Evolutionary conservation across 2,797 vertebrate species (phyloP).

Genomic region (Pantherophis alleghaniensis): DNA sequence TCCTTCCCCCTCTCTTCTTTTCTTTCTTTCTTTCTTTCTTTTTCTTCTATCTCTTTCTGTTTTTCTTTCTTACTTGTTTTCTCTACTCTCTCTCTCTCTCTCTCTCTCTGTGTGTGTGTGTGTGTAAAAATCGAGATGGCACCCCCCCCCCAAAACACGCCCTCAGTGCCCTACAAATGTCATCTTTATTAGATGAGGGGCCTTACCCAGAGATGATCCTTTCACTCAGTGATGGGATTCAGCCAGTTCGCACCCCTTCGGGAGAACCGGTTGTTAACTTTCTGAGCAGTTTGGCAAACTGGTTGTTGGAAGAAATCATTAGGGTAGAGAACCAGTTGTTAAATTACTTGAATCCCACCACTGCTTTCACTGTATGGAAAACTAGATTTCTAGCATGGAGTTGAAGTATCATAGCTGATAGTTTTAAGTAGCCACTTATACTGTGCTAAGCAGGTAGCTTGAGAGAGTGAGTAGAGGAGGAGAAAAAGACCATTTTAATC

Average conservation of each 20-base stretch:
- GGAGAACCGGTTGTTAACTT: no score
- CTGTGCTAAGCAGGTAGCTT: neutral
- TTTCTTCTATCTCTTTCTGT: no score
- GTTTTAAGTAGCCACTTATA: neutral
- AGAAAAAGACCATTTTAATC: neutral
- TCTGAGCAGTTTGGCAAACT: no score
- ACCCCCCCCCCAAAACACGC: neutral
- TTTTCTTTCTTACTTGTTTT: no score
- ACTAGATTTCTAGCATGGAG: neutral
- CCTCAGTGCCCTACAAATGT: fast-evolving
- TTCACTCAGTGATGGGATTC: neutral
- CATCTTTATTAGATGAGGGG: neutral
- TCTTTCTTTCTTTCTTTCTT: no score
- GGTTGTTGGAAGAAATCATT: no score
- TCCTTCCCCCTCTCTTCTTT: no score
- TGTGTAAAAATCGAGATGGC: neutral
- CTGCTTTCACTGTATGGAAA: neutral
- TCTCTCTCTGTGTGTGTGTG: neutral
- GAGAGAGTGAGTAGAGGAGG: neutral
- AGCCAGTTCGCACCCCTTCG: no score
- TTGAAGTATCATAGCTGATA: neutral
- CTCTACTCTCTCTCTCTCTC: no score
- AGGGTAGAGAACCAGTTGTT: no score
- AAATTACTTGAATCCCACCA: no score
- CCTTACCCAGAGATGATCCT: neutral